Evolutionary conservation across 2,888 invertebrate species (phyloP), one percentile per base, ranked within the genome.

Genomic region (Euproctis similis): DNA sequence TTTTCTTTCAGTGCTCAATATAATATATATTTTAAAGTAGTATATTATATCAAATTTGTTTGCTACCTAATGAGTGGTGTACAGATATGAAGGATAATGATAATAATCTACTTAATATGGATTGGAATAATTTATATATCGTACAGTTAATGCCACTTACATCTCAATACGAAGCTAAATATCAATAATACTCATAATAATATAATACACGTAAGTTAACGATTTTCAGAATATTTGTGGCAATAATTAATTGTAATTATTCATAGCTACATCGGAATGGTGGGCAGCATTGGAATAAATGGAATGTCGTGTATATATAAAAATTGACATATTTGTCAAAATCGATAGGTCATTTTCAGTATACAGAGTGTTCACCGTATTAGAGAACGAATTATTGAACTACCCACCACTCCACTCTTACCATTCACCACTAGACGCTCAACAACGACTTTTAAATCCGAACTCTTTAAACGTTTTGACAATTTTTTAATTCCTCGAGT

Each of bases 1-100:
- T 68, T n/a, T n/a, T 63, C 61, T 72, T 66, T 82, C 80, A 81
- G 82, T 84, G 84, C 84, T 77, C 76, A 62, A 66, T 80, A 74
- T 66, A 59, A 59, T 60, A 56, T 62, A 57, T 61, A n/a, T n/a
- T n/a, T 77, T 75, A 62, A 66, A 78, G 73, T 66, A 59, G 58
- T 60, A 56, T 62, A 57, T 61, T 53, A 57, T 69, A 69, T 76
- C 80, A 72, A 82, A 81, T 84, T 82, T 77, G 81, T 81, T 84
- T 73, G 71, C 81, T 82, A 84, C 70, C 81, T 84, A 82, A 65
- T 65, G 67, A 63, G 70, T 63, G 65, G 64, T 73, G 73, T 64
- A 54, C 59, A 67, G 57, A 67, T 74, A 74, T 58, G 52, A 60
- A 70, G 62, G 73, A 65, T 53, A 65, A 71, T 63, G n/a, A n/a